A percentile compares a stretch with the other conserved stretches of the same genome.
Evolutionary conservation across 2,113 vertebrate species (phyloP).

Genomic region (Polypterus senegalus): DNA sequence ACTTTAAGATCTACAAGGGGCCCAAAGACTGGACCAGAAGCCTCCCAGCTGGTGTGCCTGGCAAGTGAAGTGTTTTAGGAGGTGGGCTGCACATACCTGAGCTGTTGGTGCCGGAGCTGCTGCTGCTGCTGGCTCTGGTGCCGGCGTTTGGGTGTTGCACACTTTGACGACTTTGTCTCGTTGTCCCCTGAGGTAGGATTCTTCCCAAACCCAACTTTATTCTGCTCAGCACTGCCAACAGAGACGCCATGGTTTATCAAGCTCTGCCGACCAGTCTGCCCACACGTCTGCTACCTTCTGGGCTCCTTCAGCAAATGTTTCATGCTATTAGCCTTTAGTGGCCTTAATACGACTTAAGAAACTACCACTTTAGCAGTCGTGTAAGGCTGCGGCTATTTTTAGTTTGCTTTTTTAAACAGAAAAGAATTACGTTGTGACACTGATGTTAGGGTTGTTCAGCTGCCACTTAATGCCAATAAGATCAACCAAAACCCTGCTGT

Average conservation of each 20-base stretch:
- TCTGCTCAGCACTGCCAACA: conserved; percentile 47
- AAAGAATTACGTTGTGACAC: too few relatives aligned
- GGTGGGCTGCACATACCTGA: conserved; percentile 26
- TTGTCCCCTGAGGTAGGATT: conserved; percentile 33
- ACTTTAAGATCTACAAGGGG: too few relatives aligned
- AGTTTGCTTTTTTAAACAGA: too few relatives aligned
- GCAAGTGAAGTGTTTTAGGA: too few relatives aligned
- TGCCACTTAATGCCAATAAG: too few relatives aligned
- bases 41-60: too few relatives aligned
- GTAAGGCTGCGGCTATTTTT: too few relatives aligned
- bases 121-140: neutral
- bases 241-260: too few relatives aligned
- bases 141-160: conserved; percentile 3
- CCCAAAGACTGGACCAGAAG: too few relatives aligned
- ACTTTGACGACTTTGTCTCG: conserved; percentile 17
- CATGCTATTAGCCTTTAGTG: conserved; percentile 63
- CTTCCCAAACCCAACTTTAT: conserved; percentile 42
- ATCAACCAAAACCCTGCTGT: too few relatives aligned
- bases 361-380: conserved; percentile 21
- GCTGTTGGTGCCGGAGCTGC: conserved; percentile 5
- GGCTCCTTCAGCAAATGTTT: conserved; percentile 23
- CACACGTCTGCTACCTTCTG: conserved; percentile 10
- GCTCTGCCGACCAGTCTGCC: neutral
- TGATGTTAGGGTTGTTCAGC: too few relatives aligned
- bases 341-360: conserved; percentile 53